Evolutionary conservation across 2,113 vertebrate genomes (phyloP).

Genomic region (Hippocampus comes): DNA sequence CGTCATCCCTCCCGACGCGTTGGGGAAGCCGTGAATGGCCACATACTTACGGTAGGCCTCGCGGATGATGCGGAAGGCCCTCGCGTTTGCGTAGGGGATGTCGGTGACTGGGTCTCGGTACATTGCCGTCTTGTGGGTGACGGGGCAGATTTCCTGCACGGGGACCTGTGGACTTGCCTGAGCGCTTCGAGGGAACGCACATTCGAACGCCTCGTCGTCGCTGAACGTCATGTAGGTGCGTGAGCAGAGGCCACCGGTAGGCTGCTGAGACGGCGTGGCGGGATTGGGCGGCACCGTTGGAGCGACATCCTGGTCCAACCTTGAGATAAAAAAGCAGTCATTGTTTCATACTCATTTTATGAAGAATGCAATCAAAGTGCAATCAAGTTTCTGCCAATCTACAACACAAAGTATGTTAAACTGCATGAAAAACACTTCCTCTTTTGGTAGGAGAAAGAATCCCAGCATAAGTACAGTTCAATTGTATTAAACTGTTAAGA

Average conservation of each 20-base stretch:
- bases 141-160: constrained; percentile 86
- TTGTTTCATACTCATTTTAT: neutral
- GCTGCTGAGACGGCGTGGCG: constrained; percentile 48
- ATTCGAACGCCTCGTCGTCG: constrained; percentile 84
- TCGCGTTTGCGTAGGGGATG: constrained; percentile 86
- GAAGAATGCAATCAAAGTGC: too few relatives aligned
- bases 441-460: too few relatives aligned
- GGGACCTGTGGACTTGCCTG: constrained; percentile 70
- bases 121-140: constrained; percentile 85
- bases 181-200: constrained; percentile 67
- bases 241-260: constrained; percentile 75
- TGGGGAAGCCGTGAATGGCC: constrained; percentile 87
- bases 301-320: constrained; percentile 81
- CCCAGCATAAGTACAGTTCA: too few relatives aligned
- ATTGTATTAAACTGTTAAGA: too few relatives aligned
- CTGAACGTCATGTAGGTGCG: constrained; percentile 92
- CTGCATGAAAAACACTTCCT: too few relatives aligned
- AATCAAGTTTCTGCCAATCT: too few relatives aligned
- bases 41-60: constrained; percentile 94
- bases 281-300: constrained; percentile 43
- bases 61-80: constrained; percentile 91
- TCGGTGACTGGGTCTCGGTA: constrained; percentile 94
- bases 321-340: constrained; percentile 38
- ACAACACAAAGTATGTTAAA: too few relatives aligned
- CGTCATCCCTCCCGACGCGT: constrained; percentile 58